Base-by-base conservation (phyloP, 2,113 vertebrate species). In the Trinectes maculatus region DNA sequence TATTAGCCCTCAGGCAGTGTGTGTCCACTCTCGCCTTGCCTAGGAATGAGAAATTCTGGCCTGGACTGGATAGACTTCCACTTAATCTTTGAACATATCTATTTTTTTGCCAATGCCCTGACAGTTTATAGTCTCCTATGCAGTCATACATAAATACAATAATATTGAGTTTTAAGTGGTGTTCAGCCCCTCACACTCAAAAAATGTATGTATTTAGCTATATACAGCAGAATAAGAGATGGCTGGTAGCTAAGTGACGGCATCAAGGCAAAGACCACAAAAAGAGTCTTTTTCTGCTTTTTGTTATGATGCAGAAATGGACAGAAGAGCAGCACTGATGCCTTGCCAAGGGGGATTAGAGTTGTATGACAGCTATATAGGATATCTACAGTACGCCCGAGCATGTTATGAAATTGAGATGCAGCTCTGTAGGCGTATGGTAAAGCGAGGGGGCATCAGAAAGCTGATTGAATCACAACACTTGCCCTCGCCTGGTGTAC, bases 1-100 rank as follows among this genome's bases (percentile, higher is more conserved):
- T 91, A 92, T 91, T 91, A 92, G 89, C 83, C 92, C 87, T 76
- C 42, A 69, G 91, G 91, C 89, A 24, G 76, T 74, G 83, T 91
- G 83, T 89, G 89, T 89, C 89, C 87, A 92, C 84, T 92, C 85
- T 89, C 70, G 85, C 70, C 84, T 84, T 76, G 84, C 64, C 74
- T 77, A 48, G 77, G 85, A 87, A 82, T 86, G 87, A 86, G 78
- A 82, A 79, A 87, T 89, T 76, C 85, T 89, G 83, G 84, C 80
- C 89, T 80, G 61, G 74, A 87, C 79, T 62, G 63, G 59, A 84
- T 81, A 77, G 52, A 79, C 70, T 69, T 87, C 51, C 63, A 66
- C 85, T 86, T 91, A 90, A 91, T 82, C 53, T 90, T 77, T 90
- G 79, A 82, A 60, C 57, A 55, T 79, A 57, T 85, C 73, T 74